phyloP scores from a whole-genome alignment of 2,113 vertebrate genomes.

The Neolamprologus brichardi region DNA sequence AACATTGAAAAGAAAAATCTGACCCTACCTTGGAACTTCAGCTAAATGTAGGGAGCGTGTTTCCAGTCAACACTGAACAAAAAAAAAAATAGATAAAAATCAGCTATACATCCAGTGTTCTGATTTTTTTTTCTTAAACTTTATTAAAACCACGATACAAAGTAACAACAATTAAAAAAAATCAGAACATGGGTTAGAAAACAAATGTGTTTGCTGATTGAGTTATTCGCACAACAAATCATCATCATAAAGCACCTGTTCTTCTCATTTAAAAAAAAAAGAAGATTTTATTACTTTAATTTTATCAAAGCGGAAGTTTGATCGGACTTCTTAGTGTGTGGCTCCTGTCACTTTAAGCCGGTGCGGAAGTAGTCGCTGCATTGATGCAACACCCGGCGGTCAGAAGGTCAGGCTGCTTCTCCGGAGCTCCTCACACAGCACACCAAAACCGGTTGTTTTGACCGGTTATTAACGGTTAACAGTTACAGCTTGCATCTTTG shows the following conservation, averaged over 20 bases:
- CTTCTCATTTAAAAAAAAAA: background rate
- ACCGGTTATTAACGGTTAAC: background rate
- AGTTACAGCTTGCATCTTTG: rapidly evolving
- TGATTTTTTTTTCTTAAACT: background rate
- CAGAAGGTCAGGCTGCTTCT: background rate
- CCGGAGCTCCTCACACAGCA: background rate
- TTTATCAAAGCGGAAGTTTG: background rate
- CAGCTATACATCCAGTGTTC: background rate
- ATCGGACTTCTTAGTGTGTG: background rate
- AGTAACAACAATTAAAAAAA: background rate
- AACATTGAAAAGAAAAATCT: background rate
- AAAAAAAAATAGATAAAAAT: background rate
- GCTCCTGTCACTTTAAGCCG: slow-evolving; percentile 61
- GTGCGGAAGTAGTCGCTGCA: slow-evolving; percentile 58
- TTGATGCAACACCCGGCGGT: background rate
- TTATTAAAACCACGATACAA: background rate
- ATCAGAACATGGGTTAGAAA: background rate
- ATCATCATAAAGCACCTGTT: background rate
- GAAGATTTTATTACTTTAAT: background rate
- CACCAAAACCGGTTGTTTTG: background rate
- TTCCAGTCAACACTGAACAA: background rate
- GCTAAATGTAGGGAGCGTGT: background rate
- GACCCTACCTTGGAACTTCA: background rate
- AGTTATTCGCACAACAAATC: background rate
- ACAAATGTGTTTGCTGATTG: background rate